phyloP scores from a whole-genome alignment of 1,140 invertebrate genomes.

The Mylabris phalerata region DNA sequence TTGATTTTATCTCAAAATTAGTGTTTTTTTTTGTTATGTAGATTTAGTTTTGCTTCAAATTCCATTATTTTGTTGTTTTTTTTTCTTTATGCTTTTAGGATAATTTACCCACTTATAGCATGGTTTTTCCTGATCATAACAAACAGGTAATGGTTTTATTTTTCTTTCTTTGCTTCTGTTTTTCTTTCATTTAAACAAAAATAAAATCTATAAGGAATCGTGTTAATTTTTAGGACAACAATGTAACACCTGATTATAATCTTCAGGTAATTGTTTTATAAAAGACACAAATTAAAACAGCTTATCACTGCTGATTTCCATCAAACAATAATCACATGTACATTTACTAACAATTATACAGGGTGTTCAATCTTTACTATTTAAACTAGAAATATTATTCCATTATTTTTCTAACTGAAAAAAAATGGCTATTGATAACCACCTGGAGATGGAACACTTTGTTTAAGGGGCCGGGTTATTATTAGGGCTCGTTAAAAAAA shows the following conservation, averaged over 20 bases:
- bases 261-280: constrained; percentile 41
- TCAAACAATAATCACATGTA: background rate
- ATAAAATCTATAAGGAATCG: constrained; percentile 2
- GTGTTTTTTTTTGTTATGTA: constrained; percentile 1
- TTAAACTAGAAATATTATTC: background rate
- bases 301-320: constrained; percentile 7
- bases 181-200: background rate
- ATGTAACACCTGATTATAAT: constrained; percentile 49
- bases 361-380: background rate
- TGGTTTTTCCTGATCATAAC: constrained; percentile 38
- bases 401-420: background rate
- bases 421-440: too few species aligned
- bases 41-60: background rate
- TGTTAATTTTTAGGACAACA: constrained; percentile 14
- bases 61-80: background rate
- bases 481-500: too few species aligned
- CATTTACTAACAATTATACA: constrained; percentile 12
- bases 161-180: background rate
- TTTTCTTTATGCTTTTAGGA: constrained; percentile 31
- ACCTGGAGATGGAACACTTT: too few species aligned
- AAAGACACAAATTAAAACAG: background rate
- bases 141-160: constrained; percentile 26
- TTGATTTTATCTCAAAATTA: background rate
- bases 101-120: constrained; percentile 36
- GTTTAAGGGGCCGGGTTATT: too few species aligned